Conservation (phyloP, 2,113 vertebrate genomes). For the Condylura cristata region DNA sequence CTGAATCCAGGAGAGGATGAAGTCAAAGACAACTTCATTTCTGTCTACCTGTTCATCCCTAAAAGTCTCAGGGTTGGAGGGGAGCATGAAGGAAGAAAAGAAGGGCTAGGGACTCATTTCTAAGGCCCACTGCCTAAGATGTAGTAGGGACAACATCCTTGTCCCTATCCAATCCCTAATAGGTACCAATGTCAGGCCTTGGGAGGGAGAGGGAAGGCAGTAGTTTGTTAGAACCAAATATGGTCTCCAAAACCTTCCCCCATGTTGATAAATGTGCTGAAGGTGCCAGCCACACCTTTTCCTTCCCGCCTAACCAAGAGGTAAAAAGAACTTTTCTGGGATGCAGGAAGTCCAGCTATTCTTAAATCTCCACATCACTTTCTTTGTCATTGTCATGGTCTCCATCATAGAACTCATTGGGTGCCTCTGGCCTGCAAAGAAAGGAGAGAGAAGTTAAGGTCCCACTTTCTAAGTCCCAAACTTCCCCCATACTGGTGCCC, state of each 20-base stretch:
- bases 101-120: neutral
- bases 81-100: slow-evolving; percentile 32
- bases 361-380: slow-evolving; percentile 98
- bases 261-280: neutral
- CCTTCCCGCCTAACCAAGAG: neutral
- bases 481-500: neutral
- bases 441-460: slow-evolving; percentile 37
- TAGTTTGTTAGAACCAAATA: slow-evolving; percentile 42
- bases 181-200: slow-evolving; percentile 54
- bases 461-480: neutral
- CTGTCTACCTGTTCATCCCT: neutral
- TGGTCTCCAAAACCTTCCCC: slow-evolving; percentile 59
- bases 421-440: slow-evolving; percentile 93
- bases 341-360: neutral
- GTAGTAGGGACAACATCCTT: neutral
- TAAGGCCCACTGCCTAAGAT: neutral
- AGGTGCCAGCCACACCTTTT: slow-evolving; percentile 17
- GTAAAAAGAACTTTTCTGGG: neutral
- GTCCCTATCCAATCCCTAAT: neutral
- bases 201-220: neutral
- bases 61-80: slow-evolving; percentile 18
- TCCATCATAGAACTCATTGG: slow-evolving; percentile 97
- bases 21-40: slow-evolving; percentile 6
- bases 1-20: neutral
- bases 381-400: slow-evolving; percentile 99